phyloP scores from a whole-genome alignment of 92 coral and sea anemone genomes.

The Isaurus tuberculatus region DNA sequence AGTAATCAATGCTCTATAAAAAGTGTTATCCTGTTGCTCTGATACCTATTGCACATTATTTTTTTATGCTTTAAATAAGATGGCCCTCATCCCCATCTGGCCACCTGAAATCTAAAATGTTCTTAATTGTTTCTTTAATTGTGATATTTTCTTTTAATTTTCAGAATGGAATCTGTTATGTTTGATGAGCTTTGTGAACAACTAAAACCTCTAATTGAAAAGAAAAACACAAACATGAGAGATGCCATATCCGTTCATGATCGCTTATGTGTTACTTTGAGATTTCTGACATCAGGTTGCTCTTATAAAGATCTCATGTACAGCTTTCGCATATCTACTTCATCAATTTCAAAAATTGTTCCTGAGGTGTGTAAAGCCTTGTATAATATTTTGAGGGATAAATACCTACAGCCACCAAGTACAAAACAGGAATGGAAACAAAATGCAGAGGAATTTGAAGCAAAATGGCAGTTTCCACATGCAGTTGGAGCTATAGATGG shows the following conservation, averaged over 20 bases:
- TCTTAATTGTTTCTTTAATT: too few species aligned
- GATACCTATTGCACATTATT: too few species aligned
- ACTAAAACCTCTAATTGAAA: slow-evolving; percentile 41
- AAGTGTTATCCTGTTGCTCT: too few species aligned
- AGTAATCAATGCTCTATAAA: too few species aligned
- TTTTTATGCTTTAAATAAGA: too few species aligned
- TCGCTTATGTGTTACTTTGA: slow-evolving; percentile 61
- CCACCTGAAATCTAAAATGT: too few species aligned
- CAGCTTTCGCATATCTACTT: slow-evolving; percentile 48
- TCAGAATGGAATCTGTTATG: slow-evolving; percentile 20
- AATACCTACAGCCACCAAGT: slow-evolving; percentile 48
- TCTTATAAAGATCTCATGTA: slow-evolving; percentile 57
- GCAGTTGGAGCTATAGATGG: slow-evolving; percentile 78
- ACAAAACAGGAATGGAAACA: slow-evolving; percentile 56
- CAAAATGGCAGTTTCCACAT: slow-evolving; percentile 71
- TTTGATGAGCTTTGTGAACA: slow-evolving; percentile 54
- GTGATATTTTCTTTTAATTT: neutral
- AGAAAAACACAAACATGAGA: slow-evolving; percentile 52
- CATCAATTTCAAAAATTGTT: slow-evolving; percentile 48
- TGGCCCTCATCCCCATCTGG: too few species aligned
- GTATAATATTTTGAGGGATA: slow-evolving; percentile 52
- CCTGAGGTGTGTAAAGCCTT: slow-evolving; percentile 64
- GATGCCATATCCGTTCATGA: slow-evolving; percentile 61
- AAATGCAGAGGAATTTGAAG: slow-evolving; percentile 59
- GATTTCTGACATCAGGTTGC: slow-evolving; percentile 64